Evolutionary conservation across 2,888 invertebrate genomes (phyloP).

Genomic region (Pristionchus japonicus): DNA sequence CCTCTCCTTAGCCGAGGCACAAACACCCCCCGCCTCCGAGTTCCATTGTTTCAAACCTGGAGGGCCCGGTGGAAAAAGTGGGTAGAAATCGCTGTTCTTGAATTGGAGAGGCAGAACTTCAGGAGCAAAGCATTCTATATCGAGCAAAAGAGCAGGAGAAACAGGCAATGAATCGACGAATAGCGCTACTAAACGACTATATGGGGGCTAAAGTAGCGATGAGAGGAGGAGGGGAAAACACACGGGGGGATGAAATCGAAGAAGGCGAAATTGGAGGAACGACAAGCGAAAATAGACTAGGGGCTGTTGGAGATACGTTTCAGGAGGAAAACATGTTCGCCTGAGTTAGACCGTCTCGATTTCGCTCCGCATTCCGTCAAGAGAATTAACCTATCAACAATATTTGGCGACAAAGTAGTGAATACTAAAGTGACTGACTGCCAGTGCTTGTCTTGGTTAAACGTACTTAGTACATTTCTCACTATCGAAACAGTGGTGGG

Average conservation of each 20-base stretch:
- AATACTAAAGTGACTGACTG: too few relatives aligned
- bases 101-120: not conserved
- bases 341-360: too few relatives aligned
- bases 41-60: constrained; percentile 34
- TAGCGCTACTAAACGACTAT: not conserved
- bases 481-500: too few relatives aligned
- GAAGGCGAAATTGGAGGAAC: not conserved
- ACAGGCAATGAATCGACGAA: not conserved
- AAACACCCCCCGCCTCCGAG: not conserved
- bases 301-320: not conserved
- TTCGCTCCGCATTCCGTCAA: too few relatives aligned
- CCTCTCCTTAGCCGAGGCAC: not conserved
- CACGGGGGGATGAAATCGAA: constrained; percentile 15
- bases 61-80: not conserved
- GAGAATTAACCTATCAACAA: too few relatives aligned
- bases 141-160: too few relatives aligned
- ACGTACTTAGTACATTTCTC: too few relatives aligned
- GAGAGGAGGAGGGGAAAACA: not conserved
- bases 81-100: not conserved
- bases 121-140: too few relatives aligned
- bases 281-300: not conserved
- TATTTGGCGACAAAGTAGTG: too few relatives aligned
- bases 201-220: not conserved
- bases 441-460: too few relatives aligned
- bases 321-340: not conserved